phyloP scores from a whole-genome alignment of 2,888 invertebrate species.

The Drosophila demipolita region DNA sequence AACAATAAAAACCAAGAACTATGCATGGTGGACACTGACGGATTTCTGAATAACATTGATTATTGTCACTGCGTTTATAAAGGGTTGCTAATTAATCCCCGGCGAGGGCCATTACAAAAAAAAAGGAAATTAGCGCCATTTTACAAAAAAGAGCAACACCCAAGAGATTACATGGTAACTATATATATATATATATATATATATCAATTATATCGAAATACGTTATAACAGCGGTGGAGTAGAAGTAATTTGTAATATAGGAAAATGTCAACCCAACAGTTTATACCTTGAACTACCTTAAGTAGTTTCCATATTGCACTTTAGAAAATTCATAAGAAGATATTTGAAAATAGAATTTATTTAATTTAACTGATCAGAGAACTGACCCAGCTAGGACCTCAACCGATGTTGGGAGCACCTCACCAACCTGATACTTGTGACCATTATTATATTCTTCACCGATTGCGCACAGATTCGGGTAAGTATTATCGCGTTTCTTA shows the following conservation, averaged over 20 bases:
- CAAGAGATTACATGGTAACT: slow-evolving; percentile 24
- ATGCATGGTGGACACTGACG: slow-evolving; percentile 44
- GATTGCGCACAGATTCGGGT: slow-evolving; percentile 39
- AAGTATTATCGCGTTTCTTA: slow-evolving; percentile 19
- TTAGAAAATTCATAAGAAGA: slow-evolving; percentile 16
- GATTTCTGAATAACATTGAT: slow-evolving; percentile 48
- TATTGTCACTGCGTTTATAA: slow-evolving; percentile 57
- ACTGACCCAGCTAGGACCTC: neutral
- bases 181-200: neutral
- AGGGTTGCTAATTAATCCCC: slow-evolving; percentile 61
- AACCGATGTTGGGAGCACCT: slow-evolving; percentile 9
- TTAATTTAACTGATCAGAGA: neutral
- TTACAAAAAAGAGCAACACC: slow-evolving; percentile 31
- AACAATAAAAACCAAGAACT: slow-evolving; percentile 16
- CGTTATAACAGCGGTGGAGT: neutral
- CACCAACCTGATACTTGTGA: slow-evolving; percentile 16
- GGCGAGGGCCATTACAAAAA: slow-evolving; percentile 20
- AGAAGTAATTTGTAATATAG: neutral
- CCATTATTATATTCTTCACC: slow-evolving; percentile 43
- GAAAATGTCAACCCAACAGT: neutral
- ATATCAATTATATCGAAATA: slow-evolving; percentile 1
- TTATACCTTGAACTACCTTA: too few species aligned
- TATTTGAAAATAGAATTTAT: slow-evolving; percentile 1
- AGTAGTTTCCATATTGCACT: slow-evolving; percentile 1
- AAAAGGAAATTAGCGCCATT: slow-evolving; percentile 46